These are phyloP conservation scores for Prionailurus bengalensis DNA, from an alignment of 2,113 vertebrate species.

Conservation along the genomic window DNA sequence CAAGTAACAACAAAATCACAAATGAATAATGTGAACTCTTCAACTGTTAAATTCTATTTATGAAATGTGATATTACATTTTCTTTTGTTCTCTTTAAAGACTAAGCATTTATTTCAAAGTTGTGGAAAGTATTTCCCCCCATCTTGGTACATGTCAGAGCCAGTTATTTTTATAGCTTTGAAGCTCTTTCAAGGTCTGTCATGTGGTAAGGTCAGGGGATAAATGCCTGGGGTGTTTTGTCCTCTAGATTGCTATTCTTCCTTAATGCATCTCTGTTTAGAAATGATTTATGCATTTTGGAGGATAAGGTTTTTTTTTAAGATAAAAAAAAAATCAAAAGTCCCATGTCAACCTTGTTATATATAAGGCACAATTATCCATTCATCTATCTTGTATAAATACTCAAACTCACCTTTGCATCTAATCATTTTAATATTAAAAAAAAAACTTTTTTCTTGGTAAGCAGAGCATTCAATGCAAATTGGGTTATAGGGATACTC, in stretches of 20 bases:
- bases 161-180: conserved; percentile 87
- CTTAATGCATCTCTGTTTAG: conserved; percentile 88
- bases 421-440: neutral
- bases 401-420: conserved; percentile 50
- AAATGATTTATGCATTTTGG: conserved; percentile 87
- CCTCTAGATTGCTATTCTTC: conserved; percentile 85
- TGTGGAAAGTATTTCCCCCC: conserved; percentile 71
- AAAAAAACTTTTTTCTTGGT: neutral
- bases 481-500: neutral
- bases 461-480: conserved; percentile 34
- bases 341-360: conserved; percentile 4
- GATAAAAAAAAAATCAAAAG: conserved; percentile 52
- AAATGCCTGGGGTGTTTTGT: conserved; percentile 84
- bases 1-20: conserved; percentile 66
- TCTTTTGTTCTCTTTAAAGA: conserved; percentile 78
- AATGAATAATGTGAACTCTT: conserved; percentile 69
- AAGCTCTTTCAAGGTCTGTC: conserved; percentile 88
- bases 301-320: conserved; percentile 21
- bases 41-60: conserved; percentile 69
- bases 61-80: conserved; percentile 65
- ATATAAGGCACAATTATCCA: conserved; percentile 51
- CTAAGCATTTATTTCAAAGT: conserved; percentile 80
- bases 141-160: conserved; percentile 86
- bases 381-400: conserved; percentile 60
- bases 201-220: conserved; percentile 86